Conservation (phyloP, 2,797 vertebrate species). For the Karalla daura region DNA sequence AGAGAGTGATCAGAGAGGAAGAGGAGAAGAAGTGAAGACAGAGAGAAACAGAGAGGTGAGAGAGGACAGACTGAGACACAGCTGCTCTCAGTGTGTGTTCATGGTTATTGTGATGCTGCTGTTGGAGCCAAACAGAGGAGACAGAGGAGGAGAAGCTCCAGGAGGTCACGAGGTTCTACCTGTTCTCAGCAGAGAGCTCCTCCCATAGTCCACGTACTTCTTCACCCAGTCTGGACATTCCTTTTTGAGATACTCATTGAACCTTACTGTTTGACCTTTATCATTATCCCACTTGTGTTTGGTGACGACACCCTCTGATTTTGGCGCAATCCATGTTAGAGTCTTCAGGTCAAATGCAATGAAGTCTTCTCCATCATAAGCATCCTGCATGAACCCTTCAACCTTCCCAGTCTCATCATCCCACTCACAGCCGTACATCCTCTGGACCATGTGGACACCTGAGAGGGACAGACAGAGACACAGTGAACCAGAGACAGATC, state of each 20-base stretch:
- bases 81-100: not conserved
- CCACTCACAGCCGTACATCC: conserved; percentile 37
- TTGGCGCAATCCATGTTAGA: fast-evolving
- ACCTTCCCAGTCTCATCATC: not conserved
- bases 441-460: conserved; percentile 10
- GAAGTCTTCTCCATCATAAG: conserved; percentile 54
- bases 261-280: fast-evolving
- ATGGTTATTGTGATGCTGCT: not conserved
- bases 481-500: not conserved
- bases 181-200: not conserved
- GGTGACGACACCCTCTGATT: conserved; percentile 8
- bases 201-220: not conserved
- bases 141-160: not conserved
- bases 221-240: not conserved
- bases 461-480: conserved; percentile 20
- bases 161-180: not conserved
- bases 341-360: not conserved
- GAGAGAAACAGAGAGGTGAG: not conserved
- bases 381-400: fast-evolving
- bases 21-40: not conserved
- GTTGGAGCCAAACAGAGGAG: not conserved
- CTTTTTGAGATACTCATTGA: fast-evolving
- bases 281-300: conserved; percentile 4
- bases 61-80: not conserved
- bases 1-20: not conserved